Conservation (phyloP, 2,888 invertebrate genomes). For the Mesoligia furuncula region DNA sequence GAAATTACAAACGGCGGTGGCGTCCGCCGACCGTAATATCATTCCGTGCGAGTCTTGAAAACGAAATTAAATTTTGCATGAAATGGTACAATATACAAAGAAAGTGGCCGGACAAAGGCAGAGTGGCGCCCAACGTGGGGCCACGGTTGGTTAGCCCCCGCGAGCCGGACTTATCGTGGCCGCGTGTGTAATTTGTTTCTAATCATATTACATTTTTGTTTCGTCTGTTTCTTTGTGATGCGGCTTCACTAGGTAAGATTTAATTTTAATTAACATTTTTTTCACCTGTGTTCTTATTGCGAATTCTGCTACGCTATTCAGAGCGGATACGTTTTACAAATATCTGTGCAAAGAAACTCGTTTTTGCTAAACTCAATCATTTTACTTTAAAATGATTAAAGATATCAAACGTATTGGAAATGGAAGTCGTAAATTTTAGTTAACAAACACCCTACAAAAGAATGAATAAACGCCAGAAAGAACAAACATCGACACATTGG, state of each 20-base stretch:
- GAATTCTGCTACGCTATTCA: conserved; percentile 14
- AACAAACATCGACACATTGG: neutral
- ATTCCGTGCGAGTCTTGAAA: conserved; percentile 90
- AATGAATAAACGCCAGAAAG: neutral
- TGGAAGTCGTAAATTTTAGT: neutral
- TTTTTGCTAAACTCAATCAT: neutral
- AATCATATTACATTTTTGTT: conserved; percentile 88
- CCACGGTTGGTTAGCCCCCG: conserved; percentile 84
- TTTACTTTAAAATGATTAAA: neutral
- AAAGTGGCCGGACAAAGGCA: conserved; percentile 88
- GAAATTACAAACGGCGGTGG: conserved; percentile 87
- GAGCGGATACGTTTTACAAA: neutral
- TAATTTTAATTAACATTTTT: conserved; percentile 74
- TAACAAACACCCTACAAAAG: neutral
- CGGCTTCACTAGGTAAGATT: conserved; percentile 70
- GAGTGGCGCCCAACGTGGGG: conserved; percentile 79
- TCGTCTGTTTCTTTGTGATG: conserved; percentile 71
- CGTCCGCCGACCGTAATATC: conserved; percentile 86
- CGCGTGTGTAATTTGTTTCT: conserved; percentile 87
- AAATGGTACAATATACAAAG: conserved; percentile 90
- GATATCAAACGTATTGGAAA: neutral
- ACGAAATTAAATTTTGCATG: conserved; percentile 91
- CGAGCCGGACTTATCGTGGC: conserved; percentile 77
- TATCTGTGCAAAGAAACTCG: neutral
- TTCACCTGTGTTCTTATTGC: conserved; percentile 42